A percentile compares a stretch with the other conserved stretches of the same genome.
phyloP scores from a whole-genome alignment of 2,888 invertebrate species.

The Chirona hameri region DNA sequence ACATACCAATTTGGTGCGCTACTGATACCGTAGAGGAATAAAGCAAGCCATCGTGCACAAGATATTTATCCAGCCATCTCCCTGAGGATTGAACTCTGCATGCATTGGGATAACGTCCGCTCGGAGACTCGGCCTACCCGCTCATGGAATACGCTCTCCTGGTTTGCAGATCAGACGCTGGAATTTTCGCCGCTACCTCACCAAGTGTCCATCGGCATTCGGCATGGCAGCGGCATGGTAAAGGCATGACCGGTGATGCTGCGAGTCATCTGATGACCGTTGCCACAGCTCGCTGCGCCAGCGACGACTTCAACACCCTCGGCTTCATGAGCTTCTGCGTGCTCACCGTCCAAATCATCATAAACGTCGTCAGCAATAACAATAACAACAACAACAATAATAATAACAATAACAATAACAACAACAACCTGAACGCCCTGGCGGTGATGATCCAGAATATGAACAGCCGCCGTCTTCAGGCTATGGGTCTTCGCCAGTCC shows the following conservation, averaged over 20 bases:
- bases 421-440: constrained; percentile 35
- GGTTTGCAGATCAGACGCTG: background rate
- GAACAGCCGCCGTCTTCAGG: background rate
- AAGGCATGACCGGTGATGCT: background rate
- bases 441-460: constrained; percentile 29
- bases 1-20: too few relatives aligned
- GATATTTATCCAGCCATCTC: too few relatives aligned
- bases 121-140: too few relatives aligned
- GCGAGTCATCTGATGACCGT: background rate
- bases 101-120: too few relatives aligned
- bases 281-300: background rate
- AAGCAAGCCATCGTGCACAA: too few relatives aligned
- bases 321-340: constrained; percentile 34
- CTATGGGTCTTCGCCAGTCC: background rate
- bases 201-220: background rate
- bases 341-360: constrained; percentile 33
- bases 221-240: background rate
- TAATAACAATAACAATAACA: constrained; percentile 36
- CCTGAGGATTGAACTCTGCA: too few relatives aligned
- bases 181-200: background rate
- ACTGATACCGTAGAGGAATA: too few relatives aligned
- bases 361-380: constrained; percentile 35
- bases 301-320: constrained; percentile 12
- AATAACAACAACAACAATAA: constrained; percentile 36
- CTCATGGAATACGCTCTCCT: background rate